Evolutionary conservation across 1,140 invertebrate species (phyloP).

Genomic region (Macrosteles quadrilineatus): DNA sequence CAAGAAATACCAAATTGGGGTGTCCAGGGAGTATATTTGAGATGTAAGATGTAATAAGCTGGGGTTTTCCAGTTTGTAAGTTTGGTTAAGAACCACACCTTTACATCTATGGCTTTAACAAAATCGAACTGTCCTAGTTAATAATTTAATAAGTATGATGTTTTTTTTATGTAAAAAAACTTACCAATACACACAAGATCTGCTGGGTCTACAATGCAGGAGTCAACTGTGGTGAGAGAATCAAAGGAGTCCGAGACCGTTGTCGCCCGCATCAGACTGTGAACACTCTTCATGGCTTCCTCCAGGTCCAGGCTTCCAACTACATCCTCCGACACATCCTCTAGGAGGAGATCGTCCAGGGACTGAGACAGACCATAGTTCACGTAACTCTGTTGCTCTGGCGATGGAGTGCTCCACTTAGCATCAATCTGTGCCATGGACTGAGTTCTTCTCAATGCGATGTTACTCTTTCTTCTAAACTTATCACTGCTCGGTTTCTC

Average conservation of each 20-base stretch:
- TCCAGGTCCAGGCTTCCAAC: slow-evolving; percentile 3
- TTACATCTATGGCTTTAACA: too few species aligned
- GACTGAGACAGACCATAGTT: slow-evolving; percentile 25
- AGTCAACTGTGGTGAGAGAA: too few species aligned
- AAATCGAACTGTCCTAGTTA: too few species aligned
- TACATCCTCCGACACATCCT: not conserved
- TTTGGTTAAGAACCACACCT: too few species aligned
- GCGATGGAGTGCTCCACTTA: not conserved
- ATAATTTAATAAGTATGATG: too few species aligned
- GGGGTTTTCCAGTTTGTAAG: too few species aligned
- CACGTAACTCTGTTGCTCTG: not conserved
- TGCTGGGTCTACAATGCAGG: too few species aligned
- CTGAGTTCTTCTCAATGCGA: slow-evolving; percentile 1
- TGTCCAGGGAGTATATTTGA: too few species aligned
- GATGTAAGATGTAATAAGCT: too few species aligned
- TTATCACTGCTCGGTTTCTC: not conserved
- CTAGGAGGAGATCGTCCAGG: slow-evolving; percentile 4
- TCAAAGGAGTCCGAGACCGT: too few species aligned
- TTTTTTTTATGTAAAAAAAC: not conserved
- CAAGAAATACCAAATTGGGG: too few species aligned
- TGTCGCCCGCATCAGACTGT: slow-evolving; percentile 4
- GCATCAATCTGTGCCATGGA: slow-evolving; percentile 15
- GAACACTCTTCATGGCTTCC: slow-evolving; percentile 16
- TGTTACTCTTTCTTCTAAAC: not conserved
- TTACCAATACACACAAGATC: slow-evolving; percentile 8